phyloP scores from a whole-genome alignment of 2,888 invertebrate species.

The Drosophila limbata region DNA sequence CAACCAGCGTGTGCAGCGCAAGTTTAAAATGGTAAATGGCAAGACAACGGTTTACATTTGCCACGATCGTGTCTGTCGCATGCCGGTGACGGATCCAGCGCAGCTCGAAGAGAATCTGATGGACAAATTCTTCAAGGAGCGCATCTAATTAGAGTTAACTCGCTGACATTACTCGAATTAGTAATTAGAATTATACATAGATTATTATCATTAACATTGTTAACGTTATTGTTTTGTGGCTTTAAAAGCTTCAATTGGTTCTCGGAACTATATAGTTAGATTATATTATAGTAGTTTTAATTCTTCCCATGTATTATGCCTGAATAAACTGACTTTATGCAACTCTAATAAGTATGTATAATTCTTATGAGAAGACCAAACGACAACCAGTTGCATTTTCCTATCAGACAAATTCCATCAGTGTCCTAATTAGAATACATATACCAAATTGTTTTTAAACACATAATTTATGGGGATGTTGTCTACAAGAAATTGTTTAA shows the following conservation, averaged over 20 bases:
- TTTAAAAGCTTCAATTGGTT: conserved; percentile 65
- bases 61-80: conserved; percentile 84
- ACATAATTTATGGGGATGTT: conserved; percentile 8
- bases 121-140: conserved; percentile 78
- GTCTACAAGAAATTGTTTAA: conserved; percentile 50
- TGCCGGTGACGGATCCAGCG: conserved; percentile 84
- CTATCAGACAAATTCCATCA: background rate
- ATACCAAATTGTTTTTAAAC: conserved; percentile 1
- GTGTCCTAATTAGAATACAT: background rate
- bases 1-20: conserved; percentile 79
- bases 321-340: conserved; percentile 32
- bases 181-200: conserved; percentile 27
- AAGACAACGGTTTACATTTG: conserved; percentile 85
- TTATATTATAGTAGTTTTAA: conserved; percentile 27
- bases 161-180: conserved; percentile 55
- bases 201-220: conserved; percentile 20
- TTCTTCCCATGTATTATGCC: conserved; percentile 24
- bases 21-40: conserved; percentile 84
- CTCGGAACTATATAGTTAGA: conserved; percentile 58
- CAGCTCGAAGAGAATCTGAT: conserved; percentile 82
- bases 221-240: conserved; percentile 46
- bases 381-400: background rate
- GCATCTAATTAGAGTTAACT: conserved; percentile 38
- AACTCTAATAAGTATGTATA: background rate
- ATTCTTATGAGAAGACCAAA: conserved; percentile 2